Evolutionary conservation across 2,888 invertebrate species (phyloP), one percentile per base, ranked within the genome.

Genomic region (Leptogaster cylindrica): DNA sequence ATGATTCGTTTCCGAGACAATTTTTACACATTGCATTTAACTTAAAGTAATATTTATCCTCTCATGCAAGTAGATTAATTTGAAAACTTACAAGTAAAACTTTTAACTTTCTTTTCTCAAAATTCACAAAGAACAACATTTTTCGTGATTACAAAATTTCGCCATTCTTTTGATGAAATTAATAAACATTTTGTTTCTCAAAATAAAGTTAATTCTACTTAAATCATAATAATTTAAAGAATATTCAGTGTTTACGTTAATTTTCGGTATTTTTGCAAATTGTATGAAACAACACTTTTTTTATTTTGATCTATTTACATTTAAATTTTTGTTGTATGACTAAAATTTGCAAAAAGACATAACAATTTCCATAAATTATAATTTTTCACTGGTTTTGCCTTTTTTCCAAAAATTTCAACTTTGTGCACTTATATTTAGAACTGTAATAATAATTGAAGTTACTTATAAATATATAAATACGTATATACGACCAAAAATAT

Each of bases 401-500:
- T 61, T 44, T 25, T 28, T 44, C n/a, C 4, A 50, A 51, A 39
- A 58, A 25, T 52, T 39, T 25, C 50, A 16, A 63, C 41, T 63
- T 68, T 64, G 51, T 65, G 52, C 55, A 55, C 36, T 44, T 44
- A 55, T 25, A 8, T 46, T 46, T 66, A 20, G 46, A 66, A 10
- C 28, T 66, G 27, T 36, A 27, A 28, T 63, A 51, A 44, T 52
- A 23, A 52, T 44, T 52, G 55, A 63, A 52, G 28, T 68, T 55
- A n/a, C 51, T 58, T 67, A 61, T 61, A 44, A 27, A 44, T 61
- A 68, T 66, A 68, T 68, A 65, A 65, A 65, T 65, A 68, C 65
- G 51, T 66, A 68, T 66, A 58, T 66, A 39, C 50, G 58, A 68
- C 68, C 64, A 68, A 65, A 52, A 51, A 61, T 65, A 61, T 68